Base-by-base conservation (phyloP, 2,113 vertebrate species). In the Alouatta palliata region DNA sequence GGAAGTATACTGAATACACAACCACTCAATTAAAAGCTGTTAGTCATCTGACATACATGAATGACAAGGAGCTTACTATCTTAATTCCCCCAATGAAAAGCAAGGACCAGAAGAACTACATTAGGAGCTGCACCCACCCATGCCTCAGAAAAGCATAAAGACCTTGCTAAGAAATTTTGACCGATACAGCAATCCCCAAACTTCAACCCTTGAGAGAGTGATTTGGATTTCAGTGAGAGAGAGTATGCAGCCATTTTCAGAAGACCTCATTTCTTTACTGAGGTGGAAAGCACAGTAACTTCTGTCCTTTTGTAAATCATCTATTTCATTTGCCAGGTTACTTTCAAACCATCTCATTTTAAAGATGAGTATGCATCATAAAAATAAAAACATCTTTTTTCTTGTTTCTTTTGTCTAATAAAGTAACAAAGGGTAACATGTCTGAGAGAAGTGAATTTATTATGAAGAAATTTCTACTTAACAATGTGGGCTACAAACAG, bases 271-370 rank as follows among this genome's bases (percentile, higher is more conserved):
- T 7, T 81, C 66, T 61, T 92, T 7, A 90, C 35, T 58, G 0
- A 0, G 17, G 27, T 77, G 23, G 54, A 94, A 66, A 56, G 1
- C 47, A 82, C 43, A 64, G 23, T 71, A 5, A 16, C n/a, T 90
- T 90, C 86, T 61, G 45, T 27, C 47, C 49, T 94, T 52, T 66
- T 49, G 35, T 79, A 54, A 95, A 70, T 70, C 52, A 71, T 37
- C 40, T 9, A 82, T 86, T 92, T 95, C 25, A 82, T 75, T 81
- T 86, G 85, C 76, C 89, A 83, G 52, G 23, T 92, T 86, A 82
- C 49, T 79, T 95, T 92, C 66, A 94, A 96, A 61, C 19, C 54
- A 61, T 76, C 45, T 80, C 70, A 84, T 86, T 82, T 89, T 66
- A 54, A 95, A 94, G 25, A 66, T 37, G 30, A 92, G 32, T 71